phyloP scores from a whole-genome alignment of 1,140 invertebrate species.

The Dinothrombium tinctorium region DNA sequence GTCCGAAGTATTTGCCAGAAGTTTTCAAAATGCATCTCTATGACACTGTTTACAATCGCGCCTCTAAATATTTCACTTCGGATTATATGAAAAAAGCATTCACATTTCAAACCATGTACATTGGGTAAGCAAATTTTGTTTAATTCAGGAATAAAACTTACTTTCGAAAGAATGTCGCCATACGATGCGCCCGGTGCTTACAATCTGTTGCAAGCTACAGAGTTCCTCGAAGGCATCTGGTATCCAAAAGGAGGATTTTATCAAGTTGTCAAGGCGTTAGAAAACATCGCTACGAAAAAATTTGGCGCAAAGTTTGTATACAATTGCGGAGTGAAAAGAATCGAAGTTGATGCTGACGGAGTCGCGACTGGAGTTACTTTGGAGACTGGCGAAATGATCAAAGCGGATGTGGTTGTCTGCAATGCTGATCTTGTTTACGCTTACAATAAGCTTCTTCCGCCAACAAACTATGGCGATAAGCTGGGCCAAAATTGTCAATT shows the following conservation, averaged over 20 bases:
- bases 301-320: background rate
- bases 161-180: background rate
- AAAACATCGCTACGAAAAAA: background rate
- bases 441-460: background rate
- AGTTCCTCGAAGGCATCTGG: background rate
- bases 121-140: background rate
- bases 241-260: background rate
- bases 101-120: background rate
- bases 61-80: background rate
- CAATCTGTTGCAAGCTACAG: background rate
- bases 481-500: background rate
- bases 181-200: background rate
- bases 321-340: background rate
- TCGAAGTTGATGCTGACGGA: background rate
- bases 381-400: background rate
- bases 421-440: background rate
- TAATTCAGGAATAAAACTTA: background rate
- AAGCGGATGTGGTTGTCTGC: background rate
- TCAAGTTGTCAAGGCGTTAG: background rate
- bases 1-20: background rate
- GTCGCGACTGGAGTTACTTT: background rate
- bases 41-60: background rate
- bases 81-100: background rate
- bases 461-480: background rate
- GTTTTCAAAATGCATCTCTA: background rate